A percentile compares a stretch with the other conserved stretches of the same genome.
Conservation (phyloP, 2,113 vertebrate genomes). For the Cyanoramphus novaezelandiae region DNA sequence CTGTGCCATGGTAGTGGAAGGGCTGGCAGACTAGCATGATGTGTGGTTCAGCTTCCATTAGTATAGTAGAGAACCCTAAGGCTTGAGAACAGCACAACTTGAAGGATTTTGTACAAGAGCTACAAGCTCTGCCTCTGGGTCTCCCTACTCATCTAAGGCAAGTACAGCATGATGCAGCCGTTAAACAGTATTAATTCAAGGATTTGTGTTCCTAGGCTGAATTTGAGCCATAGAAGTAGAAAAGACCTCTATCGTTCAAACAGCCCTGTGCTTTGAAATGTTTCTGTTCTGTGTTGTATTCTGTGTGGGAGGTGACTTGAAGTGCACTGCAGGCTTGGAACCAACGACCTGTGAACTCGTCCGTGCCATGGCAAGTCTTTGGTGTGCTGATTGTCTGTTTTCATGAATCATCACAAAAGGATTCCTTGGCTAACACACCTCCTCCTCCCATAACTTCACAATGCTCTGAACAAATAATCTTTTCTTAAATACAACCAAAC, state of each 20-base stretch:
- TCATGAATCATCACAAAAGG: neutral
- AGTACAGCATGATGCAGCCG: neutral
- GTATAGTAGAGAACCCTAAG: neutral
- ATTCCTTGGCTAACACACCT: neutral
- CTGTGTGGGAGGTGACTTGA: neutral
- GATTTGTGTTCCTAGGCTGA: neutral
- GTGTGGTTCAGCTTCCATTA: neutral
- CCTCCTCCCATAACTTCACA: neutral
- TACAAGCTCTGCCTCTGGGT: neutral
- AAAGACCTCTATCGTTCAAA: neutral
- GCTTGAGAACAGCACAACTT: neutral
- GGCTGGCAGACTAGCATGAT: neutral
- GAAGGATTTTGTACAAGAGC: neutral
- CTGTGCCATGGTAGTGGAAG: neutral
- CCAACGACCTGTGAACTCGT: neutral
- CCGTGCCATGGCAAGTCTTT: neutral
- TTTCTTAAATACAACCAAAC: slow-evolving; percentile 2
- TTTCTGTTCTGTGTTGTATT: neutral
- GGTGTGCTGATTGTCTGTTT: neutral
- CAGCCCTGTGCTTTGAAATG: neutral
- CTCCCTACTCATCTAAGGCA: neutral
- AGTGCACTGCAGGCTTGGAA: neutral
- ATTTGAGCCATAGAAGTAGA: neutral
- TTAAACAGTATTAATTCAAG: neutral
- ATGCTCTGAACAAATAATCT: neutral